Conservation (phyloP, 1,140 invertebrate genomes). For the Popillia japonica region DNA sequence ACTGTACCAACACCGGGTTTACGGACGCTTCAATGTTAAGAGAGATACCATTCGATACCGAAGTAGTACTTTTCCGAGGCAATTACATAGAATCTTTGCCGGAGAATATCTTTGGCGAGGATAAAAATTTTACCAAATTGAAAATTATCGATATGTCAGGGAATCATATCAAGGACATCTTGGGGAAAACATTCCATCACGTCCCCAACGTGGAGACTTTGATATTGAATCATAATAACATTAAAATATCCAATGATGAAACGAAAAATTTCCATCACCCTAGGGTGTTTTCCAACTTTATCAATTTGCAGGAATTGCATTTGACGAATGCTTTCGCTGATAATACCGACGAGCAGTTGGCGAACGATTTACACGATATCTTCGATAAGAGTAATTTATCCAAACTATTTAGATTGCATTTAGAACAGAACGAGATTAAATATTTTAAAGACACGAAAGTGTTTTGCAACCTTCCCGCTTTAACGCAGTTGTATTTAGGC, state of each 20-base stretch:
- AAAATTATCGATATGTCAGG: slow-evolving; percentile 79
- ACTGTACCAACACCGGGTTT: slow-evolving; percentile 75
- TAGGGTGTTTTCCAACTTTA: slow-evolving; percentile 81
- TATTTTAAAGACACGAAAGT: slow-evolving; percentile 71
- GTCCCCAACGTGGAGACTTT: slow-evolving; percentile 76
- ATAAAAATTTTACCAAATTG: slow-evolving; percentile 67
- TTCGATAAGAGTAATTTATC: slow-evolving; percentile 76
- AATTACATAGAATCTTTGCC: slow-evolving; percentile 73
- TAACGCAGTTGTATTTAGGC: slow-evolving; percentile 75
- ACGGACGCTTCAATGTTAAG: slow-evolving; percentile 67
- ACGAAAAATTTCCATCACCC: slow-evolving; percentile 73
- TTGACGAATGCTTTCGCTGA: slow-evolving; percentile 80
- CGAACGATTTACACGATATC: slow-evolving; percentile 74
- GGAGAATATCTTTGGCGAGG: slow-evolving; percentile 76
- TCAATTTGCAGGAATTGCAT: slow-evolving; percentile 75
- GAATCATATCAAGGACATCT: slow-evolving; percentile 78
- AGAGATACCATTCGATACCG: slow-evolving; percentile 71
- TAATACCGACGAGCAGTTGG: slow-evolving; percentile 68
- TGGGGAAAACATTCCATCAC: slow-evolving; percentile 80
- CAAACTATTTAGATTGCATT: slow-evolving; percentile 74
- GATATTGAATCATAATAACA: slow-evolving; percentile 78
- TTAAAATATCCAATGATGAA: slow-evolving; percentile 68
- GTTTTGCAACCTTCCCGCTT: slow-evolving; percentile 74
- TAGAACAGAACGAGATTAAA: slow-evolving; percentile 82
- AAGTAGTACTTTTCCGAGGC: slow-evolving; percentile 79